Percentiles rank a stretch among this genome's conserved stretches.
Conservation (phyloP, 2,797 vertebrate species). For the Pristis pectinata region DNA sequence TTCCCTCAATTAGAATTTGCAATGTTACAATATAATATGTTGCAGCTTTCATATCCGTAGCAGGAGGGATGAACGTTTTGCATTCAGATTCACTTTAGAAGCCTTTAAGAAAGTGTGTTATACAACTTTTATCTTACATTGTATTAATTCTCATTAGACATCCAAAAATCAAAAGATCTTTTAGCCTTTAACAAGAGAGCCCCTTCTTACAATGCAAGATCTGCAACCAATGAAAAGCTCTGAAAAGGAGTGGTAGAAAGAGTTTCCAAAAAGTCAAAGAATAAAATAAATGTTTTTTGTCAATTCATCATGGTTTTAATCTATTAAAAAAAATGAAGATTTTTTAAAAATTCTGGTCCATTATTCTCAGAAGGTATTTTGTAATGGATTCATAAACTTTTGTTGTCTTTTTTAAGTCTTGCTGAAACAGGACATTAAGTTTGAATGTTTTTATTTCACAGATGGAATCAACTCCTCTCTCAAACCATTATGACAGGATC, state of each 20-base stretch:
- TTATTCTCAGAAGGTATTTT: background rate
- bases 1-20: no score
- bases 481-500: background rate
- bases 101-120: background rate
- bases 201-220: background rate
- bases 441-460: background rate
- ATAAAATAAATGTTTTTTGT: background rate
- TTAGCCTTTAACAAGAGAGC: background rate
- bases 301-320: conserved; percentile 6
- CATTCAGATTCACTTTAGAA: background rate
- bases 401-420: background rate
- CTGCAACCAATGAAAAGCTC: background rate
- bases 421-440: background rate
- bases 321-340: background rate
- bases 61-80: background rate
- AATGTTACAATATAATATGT: background rate
- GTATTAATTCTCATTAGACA: background rate
- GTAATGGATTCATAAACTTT: background rate
- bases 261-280: background rate
- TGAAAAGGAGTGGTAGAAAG: background rate
- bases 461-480: background rate
- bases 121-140: background rate
- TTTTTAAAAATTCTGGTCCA: background rate
- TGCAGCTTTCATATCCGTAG: background rate
- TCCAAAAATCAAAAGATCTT: background rate